Conservation (phyloP, 2,113 vertebrate genomes). For the Gymnorhina tibicen region DNA sequence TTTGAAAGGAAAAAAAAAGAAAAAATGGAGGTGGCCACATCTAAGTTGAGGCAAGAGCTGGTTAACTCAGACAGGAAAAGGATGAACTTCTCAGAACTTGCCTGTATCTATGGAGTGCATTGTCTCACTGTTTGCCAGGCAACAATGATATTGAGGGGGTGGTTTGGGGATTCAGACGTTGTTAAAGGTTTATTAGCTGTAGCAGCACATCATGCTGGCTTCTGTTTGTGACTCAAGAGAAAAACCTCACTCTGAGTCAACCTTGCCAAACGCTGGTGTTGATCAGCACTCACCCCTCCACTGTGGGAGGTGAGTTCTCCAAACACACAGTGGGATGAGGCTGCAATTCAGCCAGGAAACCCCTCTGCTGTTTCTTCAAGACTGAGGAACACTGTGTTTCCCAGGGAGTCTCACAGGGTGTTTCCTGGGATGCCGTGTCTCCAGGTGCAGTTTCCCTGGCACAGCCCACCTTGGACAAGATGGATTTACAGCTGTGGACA, state of each 20-base stretch:
- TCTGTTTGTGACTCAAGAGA: not conserved
- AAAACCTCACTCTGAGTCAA: not conserved
- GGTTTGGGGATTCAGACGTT: not conserved
- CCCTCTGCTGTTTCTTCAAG: not conserved
- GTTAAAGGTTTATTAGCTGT: not conserved
- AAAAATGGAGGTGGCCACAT: not conserved
- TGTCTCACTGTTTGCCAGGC: not conserved
- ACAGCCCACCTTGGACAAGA: not conserved
- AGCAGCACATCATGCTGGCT: not conserved
- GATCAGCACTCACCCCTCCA: not conserved
- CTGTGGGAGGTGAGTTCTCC: not conserved
- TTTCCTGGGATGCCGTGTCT: not conserved
- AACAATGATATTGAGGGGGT: not conserved
- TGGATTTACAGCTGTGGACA: not conserved
- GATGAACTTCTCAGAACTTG: not conserved
- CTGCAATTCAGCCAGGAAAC: not conserved
- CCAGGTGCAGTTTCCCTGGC: not conserved
- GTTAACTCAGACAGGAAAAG: not conserved
- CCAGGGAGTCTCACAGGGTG: not conserved
- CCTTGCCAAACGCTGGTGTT: not conserved
- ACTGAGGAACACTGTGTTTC: not conserved
- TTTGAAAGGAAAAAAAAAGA: not conserved
- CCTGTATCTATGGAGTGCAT: not conserved
- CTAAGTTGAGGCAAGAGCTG: not conserved
- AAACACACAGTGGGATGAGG: accelerated